Conservation (phyloP, 2,797 vertebrate species). For the Tokudaia tokunoshimensis region DNA sequence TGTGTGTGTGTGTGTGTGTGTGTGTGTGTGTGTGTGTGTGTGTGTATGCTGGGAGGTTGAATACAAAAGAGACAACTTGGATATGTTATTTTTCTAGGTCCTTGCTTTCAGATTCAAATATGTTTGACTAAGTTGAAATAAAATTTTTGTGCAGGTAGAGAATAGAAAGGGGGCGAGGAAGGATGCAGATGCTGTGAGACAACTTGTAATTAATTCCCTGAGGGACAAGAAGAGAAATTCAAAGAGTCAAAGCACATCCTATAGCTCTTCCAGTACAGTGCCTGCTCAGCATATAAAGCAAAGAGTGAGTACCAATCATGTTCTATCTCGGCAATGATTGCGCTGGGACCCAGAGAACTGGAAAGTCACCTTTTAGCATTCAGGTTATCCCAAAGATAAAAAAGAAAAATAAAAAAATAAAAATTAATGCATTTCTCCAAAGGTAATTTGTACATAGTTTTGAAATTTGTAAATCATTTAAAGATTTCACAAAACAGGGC, state of each 20-base stretch:
- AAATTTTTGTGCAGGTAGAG: conserved; percentile 1
- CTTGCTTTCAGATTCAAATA: conserved; percentile 5
- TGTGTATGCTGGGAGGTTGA: neutral
- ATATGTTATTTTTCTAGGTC: neutral
- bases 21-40: neutral
- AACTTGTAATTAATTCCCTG: neutral
- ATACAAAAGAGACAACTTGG: neutral
- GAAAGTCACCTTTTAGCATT: neutral
- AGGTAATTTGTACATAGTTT: conserved; percentile 3
- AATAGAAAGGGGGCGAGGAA: neutral
- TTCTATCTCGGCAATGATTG: neutral
- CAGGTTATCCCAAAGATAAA: neutral
- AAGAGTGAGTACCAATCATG: neutral
- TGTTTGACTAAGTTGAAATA: conserved; percentile 30
- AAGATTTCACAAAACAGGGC: neutral
- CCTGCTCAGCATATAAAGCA: neutral
- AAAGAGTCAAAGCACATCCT: neutral
- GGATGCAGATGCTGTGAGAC: neutral
- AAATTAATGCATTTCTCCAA: neutral
- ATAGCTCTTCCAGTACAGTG: neutral
- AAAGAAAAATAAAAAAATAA: conserved; percentile 28
- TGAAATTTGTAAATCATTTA: conserved; percentile 41
- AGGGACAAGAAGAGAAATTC: neutral
- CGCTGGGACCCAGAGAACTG: neutral
- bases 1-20: too few relatives aligned